A percentile compares a stretch with the other conserved stretches of the same genome.
Evolutionary conservation across 1,140 invertebrate genomes (phyloP).

Genomic region (Polypedilum pembai): DNA sequence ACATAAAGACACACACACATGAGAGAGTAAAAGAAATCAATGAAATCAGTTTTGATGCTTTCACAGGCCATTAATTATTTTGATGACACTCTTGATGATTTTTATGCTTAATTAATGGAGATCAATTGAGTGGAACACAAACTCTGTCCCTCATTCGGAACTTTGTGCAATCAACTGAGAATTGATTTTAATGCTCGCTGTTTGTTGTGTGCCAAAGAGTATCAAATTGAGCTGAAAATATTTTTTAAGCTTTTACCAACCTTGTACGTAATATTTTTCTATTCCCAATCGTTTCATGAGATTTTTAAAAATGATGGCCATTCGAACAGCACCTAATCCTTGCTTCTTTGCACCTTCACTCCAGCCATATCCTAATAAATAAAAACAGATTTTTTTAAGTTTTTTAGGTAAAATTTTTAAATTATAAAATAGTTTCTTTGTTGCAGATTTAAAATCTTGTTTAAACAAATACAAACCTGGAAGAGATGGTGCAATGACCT

Average conservation of each 20-base stretch:
- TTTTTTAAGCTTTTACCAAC: background rate
- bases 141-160: background rate
- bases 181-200: background rate
- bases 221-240: background rate
- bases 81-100: too few relatives aligned
- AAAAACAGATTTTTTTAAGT: too few relatives aligned
- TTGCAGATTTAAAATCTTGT: too few relatives aligned
- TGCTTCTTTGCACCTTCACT: conserved; percentile 50
- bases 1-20: background rate
- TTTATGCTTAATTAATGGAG: too few relatives aligned
- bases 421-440: too few relatives aligned
- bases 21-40: background rate
- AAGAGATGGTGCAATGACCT: conserved; percentile 70
- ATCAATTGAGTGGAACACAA: background rate
- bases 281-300: conserved; percentile 74
- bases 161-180: background rate
- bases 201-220: too few relatives aligned
- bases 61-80: too few relatives aligned
- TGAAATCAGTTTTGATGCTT: background rate
- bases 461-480: too few relatives aligned
- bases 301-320: conserved; percentile 67
- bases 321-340: conserved; percentile 55
- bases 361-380: too few relatives aligned
- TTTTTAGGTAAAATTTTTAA: too few relatives aligned
- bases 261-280: conserved; percentile 71